Percentiles rank a stretch among this genome's conserved stretches.
These are phyloP conservation scores for Coremacera marginata DNA, from an alignment of 2,888 invertebrate species.

Conservation along the genomic window DNA sequence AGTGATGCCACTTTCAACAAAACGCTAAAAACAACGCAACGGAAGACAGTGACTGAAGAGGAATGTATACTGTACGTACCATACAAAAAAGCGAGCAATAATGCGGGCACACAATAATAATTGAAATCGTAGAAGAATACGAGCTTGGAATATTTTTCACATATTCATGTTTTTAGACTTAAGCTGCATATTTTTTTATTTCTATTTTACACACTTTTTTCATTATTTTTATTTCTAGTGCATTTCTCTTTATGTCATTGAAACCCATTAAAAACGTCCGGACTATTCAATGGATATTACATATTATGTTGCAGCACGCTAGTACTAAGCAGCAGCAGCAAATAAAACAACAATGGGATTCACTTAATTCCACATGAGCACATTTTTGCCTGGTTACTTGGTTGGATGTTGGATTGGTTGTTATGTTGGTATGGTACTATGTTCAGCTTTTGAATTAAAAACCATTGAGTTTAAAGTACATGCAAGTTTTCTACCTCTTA, in stretches of 20 bases:
- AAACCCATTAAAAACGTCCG: slow-evolving; percentile 49
- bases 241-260: slow-evolving; percentile 60
- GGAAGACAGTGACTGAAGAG: no score
- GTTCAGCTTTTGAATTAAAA: no score
- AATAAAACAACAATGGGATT: not conserved
- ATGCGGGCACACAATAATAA: no score
- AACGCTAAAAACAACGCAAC: not conserved
- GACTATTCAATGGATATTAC: slow-evolving; percentile 6
- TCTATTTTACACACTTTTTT: slow-evolving; percentile 17
- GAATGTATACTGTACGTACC: no score
- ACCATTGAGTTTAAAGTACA: no score
- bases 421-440: no score
- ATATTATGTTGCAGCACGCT: slow-evolving; percentile 7
- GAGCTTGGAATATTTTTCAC: slow-evolving; percentile 3
- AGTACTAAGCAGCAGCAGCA: not conserved
- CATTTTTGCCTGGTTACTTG: not conserved
- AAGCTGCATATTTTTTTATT: not conserved
- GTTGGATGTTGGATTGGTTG: no score
- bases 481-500: no score
- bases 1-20: slow-evolving; percentile 29
- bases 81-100: no score
- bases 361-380: slow-evolving; percentile 25
- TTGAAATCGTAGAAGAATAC: not conserved
- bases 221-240: slow-evolving; percentile 39
- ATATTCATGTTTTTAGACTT: not conserved